phyloP scores from a whole-genome alignment of 2,888 invertebrate genomes.

The Zygogramma bicolorata region DNA sequence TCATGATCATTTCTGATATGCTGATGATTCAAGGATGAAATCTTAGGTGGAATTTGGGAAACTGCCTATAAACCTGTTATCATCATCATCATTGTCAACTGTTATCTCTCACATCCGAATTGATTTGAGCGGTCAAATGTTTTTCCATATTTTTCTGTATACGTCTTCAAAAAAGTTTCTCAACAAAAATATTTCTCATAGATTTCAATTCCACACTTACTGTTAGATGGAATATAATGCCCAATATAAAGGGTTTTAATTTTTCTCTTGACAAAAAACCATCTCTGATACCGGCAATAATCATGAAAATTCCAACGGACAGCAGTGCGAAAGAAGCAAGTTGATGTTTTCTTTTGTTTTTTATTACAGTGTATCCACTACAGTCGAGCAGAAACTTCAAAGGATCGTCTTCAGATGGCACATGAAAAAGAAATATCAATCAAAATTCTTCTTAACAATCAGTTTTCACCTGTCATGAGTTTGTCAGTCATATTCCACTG shows the following conservation, averaged over 20 bases:
- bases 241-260: neutral
- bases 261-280: neutral
- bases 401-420: neutral
- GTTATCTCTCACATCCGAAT: too few relatives aligned
- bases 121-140: too few relatives aligned
- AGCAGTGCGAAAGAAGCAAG: neutral
- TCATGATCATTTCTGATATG: too few relatives aligned
- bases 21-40: too few relatives aligned
- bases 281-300: neutral
- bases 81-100: too few relatives aligned
- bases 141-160: too few relatives aligned
- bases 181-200: too few relatives aligned
- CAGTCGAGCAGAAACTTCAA: neutral
- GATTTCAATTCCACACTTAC: too few relatives aligned
- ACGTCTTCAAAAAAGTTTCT: too few relatives aligned
- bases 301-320: neutral
- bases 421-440: neutral
- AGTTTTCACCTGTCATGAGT: neutral
- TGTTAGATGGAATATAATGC: neutral
- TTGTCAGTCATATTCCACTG: neutral
- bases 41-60: too few relatives aligned
- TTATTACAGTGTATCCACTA: neutral
- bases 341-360: neutral
- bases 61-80: too few relatives aligned
- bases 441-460: neutral